A percentile compares a stretch with the other conserved stretches of the same genome.
Conservation (phyloP, 2,888 invertebrate species). For the Trichogramma evanescens region DNA sequence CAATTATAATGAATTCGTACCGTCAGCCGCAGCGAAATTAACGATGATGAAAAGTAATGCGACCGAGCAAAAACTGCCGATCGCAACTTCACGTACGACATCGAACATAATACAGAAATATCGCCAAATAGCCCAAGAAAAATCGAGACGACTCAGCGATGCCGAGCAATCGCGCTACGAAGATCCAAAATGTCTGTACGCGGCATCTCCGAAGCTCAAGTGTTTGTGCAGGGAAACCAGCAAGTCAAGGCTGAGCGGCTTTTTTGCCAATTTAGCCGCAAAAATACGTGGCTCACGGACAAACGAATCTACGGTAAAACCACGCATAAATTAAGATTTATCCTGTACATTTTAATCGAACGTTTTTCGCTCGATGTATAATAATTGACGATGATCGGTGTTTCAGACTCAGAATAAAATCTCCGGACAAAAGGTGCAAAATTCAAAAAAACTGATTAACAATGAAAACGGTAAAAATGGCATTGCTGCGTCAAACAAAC, state of each 20-base stretch:
- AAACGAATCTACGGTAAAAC: not conserved
- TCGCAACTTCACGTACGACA: too few relatives aligned
- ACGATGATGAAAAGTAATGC: not conserved
- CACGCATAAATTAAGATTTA: too few relatives aligned
- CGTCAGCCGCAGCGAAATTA: constrained; percentile 35
- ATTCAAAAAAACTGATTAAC: too few relatives aligned
- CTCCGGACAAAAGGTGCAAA: too few relatives aligned
- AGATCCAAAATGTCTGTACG: not conserved
- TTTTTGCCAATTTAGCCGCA: constrained; percentile 3
- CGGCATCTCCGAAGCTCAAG: not conserved
- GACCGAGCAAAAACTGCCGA: too few relatives aligned
- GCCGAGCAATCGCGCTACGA: not conserved
- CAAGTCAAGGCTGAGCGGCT: constrained; percentile 8
- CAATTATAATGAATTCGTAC: constrained; percentile 37
- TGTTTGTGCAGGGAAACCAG: not conserved
- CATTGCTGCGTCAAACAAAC: too few relatives aligned
- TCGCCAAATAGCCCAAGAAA: not conserved
- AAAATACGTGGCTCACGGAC: constrained; percentile 5
- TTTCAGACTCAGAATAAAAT: too few relatives aligned
- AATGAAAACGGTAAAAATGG: too few relatives aligned
- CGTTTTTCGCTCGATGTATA: too few relatives aligned
- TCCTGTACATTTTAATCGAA: too few relatives aligned
- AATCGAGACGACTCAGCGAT: not conserved
- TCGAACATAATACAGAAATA: not conserved
- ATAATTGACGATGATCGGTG: too few relatives aligned